Conservation (phyloP, 2,113 vertebrate species). For the Perca flavescens region DNA sequence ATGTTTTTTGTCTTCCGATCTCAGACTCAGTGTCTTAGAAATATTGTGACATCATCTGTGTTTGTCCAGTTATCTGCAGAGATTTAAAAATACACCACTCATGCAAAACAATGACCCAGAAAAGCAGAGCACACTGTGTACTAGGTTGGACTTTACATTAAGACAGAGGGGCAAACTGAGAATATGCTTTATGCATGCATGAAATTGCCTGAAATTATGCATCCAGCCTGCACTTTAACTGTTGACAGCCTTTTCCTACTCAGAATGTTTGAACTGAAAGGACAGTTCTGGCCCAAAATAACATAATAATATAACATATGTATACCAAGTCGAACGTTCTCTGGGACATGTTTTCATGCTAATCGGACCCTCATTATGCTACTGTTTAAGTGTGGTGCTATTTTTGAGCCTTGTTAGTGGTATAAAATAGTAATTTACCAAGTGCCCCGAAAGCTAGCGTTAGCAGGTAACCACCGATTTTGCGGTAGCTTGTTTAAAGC, state of each 20-base stretch:
- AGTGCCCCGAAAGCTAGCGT: no score
- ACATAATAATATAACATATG: no score
- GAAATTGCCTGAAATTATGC: background rate
- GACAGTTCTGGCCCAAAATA: no score
- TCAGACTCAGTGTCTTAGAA: background rate
- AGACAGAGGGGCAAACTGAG: background rate
- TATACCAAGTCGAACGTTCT: no score
- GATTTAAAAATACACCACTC: background rate
- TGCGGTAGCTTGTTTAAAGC: no score
- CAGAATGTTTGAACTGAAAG: background rate
- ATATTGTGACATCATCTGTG: constrained; percentile 1
- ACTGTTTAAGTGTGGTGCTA: no score
- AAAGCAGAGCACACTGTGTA: background rate
- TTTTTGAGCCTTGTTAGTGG: no score
- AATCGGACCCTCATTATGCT: no score
- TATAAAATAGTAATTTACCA: no score
- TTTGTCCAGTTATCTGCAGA: background rate
- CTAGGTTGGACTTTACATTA: background rate
- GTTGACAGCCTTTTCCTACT: background rate
- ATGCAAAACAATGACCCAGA: no score
- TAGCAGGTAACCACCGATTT: no score
- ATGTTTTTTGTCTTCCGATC: constrained; percentile 2
- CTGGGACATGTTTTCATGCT: no score
- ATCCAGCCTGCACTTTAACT: constrained; percentile 2
- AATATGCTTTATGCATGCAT: constrained; percentile 2